Evolutionary conservation across 2,888 invertebrate genomes (phyloP), one percentile per base, ranked within the genome.

Genomic region (Oscheius sp.): DNA sequence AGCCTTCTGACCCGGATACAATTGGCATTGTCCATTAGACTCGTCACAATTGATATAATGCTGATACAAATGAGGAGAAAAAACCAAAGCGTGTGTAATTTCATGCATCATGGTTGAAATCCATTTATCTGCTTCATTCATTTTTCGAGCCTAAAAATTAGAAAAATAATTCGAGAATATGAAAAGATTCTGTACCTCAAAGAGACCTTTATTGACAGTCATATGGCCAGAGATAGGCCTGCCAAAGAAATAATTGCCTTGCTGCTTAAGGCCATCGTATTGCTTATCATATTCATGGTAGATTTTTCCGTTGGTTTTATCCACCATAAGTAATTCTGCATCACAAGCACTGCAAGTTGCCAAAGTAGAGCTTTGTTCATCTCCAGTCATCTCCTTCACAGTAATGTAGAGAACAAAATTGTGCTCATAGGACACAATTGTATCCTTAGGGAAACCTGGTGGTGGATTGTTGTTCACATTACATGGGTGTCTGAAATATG

Each of bases 31-130:
- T 21, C 25, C 43, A 27, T 29, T 27, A 9, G 25, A 2, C 16
- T 25, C 27, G 2, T 12, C 27, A 27, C 58, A 58, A 21, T 46
- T 3, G 45, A 23, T 43, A 5, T 43, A 63, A 3, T 45, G 9
- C 7, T 3, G n/a, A 25, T 23, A 63, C 16, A 45, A 13, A 45
- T 23, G 12, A 9, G n/a, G 2, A 18, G 43, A 21, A 21, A 41
- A 63, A 21, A 21, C 63, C 2, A 63, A 23, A 43, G 63, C 63
- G 23, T 63, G 63, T 13, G 45, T 13, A 16, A 63, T 63, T 25
- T 63, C 63, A 45, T 63, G 63, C 43, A 63, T 43, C n/a, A 63
- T 63, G 12, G 63, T 63, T 21, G 63, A 63, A 7, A 25, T 41
- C 63, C 63, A 63, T 18, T 16, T 45, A 21, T 63, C 45, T 23